These are phyloP conservation scores for Scomber colias DNA, from an alignment of 2,113 vertebrate species.

Conservation along the genomic window DNA sequence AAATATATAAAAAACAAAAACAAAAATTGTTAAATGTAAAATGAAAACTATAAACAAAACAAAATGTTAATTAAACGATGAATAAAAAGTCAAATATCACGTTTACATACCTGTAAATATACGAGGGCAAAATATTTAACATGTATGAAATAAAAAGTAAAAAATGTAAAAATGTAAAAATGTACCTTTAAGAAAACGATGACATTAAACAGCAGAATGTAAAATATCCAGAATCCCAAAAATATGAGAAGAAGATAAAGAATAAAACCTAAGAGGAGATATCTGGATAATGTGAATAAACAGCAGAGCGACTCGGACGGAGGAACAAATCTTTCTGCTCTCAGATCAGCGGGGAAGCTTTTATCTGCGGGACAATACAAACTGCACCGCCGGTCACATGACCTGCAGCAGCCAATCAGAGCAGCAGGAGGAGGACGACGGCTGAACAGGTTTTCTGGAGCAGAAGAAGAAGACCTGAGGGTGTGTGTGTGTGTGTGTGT, in stretches of 20 bases:
- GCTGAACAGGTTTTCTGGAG: constrained; percentile 70
- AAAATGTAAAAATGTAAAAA: too few relatives aligned
- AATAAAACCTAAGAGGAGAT: too few relatives aligned
- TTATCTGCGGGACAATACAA: constrained; percentile 56
- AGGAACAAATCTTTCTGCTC: constrained; percentile 33
- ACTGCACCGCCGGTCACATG: constrained; percentile 47
- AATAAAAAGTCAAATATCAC: too few relatives aligned
- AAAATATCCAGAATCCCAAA: too few relatives aligned
- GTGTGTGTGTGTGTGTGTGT: background rate
- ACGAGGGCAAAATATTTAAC: too few relatives aligned
- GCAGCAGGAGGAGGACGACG: background rate
- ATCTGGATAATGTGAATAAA: too few relatives aligned
- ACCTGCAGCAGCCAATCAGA: constrained; percentile 60
- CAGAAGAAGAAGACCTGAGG: constrained; percentile 69
- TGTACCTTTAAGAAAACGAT: too few relatives aligned
- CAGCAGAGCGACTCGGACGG: background rate
- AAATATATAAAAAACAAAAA: background rate
- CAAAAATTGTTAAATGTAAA: background rate
- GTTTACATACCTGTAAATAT: too few relatives aligned
- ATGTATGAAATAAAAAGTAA: too few relatives aligned
- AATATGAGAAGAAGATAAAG: too few relatives aligned
- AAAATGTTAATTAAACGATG: background rate
- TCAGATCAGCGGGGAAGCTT: constrained; percentile 33
- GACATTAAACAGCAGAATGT: too few relatives aligned
- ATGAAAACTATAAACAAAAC: background rate